Evolutionary conservation across 2,113 vertebrate genomes (phyloP).

Genomic region (Phainopepla nitens): DNA sequence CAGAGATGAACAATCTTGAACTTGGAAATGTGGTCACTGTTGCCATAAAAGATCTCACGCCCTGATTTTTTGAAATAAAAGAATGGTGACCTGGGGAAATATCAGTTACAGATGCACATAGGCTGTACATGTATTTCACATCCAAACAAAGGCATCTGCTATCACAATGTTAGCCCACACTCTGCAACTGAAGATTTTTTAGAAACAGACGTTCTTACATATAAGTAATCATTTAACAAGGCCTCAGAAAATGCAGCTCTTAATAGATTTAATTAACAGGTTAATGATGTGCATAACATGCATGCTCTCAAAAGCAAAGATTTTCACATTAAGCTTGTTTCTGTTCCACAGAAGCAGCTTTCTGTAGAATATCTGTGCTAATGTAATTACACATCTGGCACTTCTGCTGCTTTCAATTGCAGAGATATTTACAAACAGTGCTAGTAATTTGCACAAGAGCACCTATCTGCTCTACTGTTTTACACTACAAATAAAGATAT

Average conservation of each 20-base stretch:
- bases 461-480: background rate
- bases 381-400: constrained; percentile 51
- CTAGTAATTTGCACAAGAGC: constrained; percentile 38
- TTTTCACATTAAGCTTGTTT: constrained; percentile 39
- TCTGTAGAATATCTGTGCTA: constrained; percentile 27
- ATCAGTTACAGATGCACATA: background rate
- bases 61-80: background rate
- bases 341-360: constrained; percentile 30
- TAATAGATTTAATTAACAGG: constrained; percentile 54
- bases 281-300: constrained; percentile 45
- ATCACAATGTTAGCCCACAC: background rate
- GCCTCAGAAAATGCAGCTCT: constrained; percentile 9
- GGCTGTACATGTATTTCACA: background rate
- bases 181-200: background rate
- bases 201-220: background rate
- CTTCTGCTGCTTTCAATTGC: constrained; percentile 35
- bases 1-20: background rate
- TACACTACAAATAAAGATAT: constrained; percentile 13
- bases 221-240: constrained; percentile 41
- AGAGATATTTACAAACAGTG: constrained; percentile 39
- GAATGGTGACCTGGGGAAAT: background rate
- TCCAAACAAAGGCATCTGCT: background rate
- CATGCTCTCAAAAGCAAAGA: constrained; percentile 13
- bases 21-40: background rate
- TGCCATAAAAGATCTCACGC: background rate